Evolutionary conservation across 2,888 invertebrate genomes (phyloP), one percentile per base, ranked within the genome.

Genomic region (Oligia fasciuncula): DNA sequence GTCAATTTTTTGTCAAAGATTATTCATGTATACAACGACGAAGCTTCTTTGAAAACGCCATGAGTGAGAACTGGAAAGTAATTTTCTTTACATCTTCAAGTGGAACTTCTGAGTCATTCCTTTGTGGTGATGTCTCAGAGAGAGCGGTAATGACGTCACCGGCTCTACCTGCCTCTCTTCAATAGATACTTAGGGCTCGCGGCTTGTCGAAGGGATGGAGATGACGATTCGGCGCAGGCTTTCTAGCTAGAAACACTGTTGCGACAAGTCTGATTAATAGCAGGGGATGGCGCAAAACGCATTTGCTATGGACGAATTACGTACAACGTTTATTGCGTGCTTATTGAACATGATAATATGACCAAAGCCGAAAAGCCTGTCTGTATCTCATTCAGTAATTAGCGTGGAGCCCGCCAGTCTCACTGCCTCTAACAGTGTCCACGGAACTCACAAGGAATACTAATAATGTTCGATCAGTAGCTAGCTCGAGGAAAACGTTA

Each of bases 141-240:
- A 60, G 14, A 72, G 23, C 75, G 76, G 76, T 85, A 87, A 88
- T 88, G 88, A 87, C 87, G 80, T 86, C 81, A 81, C 29, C 60
- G 51, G 13, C 57, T 60, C 74, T 75, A 76, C 84, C 84, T 80
- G 71, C 75, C 19, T 74, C 71, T 51, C 19, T 19, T 82, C 75
- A 77, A 76, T 75, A 62, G 51, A 67, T 82, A 74, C 84, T 84
- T 76, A 77, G 67, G 65, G 23, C 60, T 80, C 51, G 76, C 75
- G 57, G 67, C 79, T 76, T 73, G 76, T 79, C 73, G 67, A 75
- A 69, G 76, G 80, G 76, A 83, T 71, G 19, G 43, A 66, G 49
- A 76, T 63, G 46, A 49, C 49, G 49, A 4, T 54, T 40, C n/a
- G 2, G 73, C 14, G 29, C 51, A 62, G 68, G 54, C 23, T 35